These are phyloP conservation scores for Drosophila barbarae DNA, from an alignment of 2,888 invertebrate species.

Conservation along the genomic window DNA sequence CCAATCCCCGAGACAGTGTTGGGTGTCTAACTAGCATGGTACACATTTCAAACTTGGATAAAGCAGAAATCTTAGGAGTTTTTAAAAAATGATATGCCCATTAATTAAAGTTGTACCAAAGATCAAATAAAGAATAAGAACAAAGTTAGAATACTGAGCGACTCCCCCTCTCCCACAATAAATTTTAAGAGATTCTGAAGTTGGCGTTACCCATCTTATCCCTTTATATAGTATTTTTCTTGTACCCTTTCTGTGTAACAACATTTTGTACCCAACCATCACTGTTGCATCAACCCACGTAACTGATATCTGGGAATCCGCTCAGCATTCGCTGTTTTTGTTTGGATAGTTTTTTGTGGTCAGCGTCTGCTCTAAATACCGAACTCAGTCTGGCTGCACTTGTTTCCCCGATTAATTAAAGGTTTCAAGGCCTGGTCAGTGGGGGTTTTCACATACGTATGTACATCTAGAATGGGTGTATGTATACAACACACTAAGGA, in stretches of 20 bases:
- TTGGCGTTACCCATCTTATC: background rate
- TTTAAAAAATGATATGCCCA: too few species aligned
- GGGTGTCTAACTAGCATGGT: background rate
- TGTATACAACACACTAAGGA: background rate
- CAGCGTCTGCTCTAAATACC: conserved; percentile 40
- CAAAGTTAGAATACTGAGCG: background rate
- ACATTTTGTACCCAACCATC: background rate
- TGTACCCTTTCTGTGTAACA: background rate
- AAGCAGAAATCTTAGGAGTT: too few species aligned
- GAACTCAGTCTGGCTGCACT: conserved; percentile 59
- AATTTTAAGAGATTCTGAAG: background rate
- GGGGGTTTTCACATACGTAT: background rate
- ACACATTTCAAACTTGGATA: background rate
- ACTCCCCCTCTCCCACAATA: background rate
- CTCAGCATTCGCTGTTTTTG: conserved; percentile 29
- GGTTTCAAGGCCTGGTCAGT: conserved; percentile 22
- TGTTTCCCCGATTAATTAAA: conserved; percentile 72
- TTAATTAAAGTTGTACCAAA: background rate
- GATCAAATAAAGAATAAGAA: background rate
- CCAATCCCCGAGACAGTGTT: conserved; percentile 39
- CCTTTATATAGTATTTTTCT: background rate
- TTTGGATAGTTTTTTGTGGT: conserved; percentile 30
- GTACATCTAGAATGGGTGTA: background rate
- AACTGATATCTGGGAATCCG: conserved; percentile 54
- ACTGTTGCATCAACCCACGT: conserved; percentile 12